Base-by-base conservation (phyloP, 2,888 invertebrate species). In the Hydropsyche betteni region DNA sequence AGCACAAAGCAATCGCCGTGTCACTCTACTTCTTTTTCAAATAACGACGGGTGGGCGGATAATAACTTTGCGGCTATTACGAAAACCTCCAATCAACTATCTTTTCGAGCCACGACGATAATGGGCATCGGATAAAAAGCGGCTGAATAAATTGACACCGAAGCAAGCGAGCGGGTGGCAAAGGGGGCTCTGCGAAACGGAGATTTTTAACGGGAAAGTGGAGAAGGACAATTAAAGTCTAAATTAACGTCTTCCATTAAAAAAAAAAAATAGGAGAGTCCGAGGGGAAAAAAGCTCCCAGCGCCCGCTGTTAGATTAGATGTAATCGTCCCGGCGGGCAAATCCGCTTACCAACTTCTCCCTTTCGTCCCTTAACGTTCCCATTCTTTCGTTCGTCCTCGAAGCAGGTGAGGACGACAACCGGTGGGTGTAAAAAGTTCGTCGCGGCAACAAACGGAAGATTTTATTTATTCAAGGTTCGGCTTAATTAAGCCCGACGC, bases 141-240 rank as follows among this genome's bases (percentile, higher is more conserved):
- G 53, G 52, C 14, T 34, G 70, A 53, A 70, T 70, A 70, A 70
- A 70, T 70, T 70, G 70, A 53, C 70, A 52, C 52, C 24, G 34
- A 24, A 52, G 53, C 33, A 36, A 53, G 44, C 51, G 5, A 16
- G 7, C 36, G 64, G 55, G 4, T n/a, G 50, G 8, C 3, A 53
- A 52, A 34, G 14, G 55, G 33, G 55, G 8, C 51, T 50, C 64
- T 16, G 24, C 53, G 53, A 34, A 36, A 34, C 69, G 64, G 44
- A 2, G 44, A 44, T 44, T 44, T 44, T 44, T 36, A 36, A 64
- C 64, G 64, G n/a, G 70, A 33, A 70, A 70, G 70, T 33, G 53
- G 70, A 70, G 70, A 70, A 53, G 70, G 34, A 70, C 34, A 70
- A 70, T 70, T 70, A 70, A 70, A 70, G 55, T 70, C 52, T 51